phyloP scores from a whole-genome alignment of 2,797 vertebrate species.

The Silurus lanzhouensis region DNA sequence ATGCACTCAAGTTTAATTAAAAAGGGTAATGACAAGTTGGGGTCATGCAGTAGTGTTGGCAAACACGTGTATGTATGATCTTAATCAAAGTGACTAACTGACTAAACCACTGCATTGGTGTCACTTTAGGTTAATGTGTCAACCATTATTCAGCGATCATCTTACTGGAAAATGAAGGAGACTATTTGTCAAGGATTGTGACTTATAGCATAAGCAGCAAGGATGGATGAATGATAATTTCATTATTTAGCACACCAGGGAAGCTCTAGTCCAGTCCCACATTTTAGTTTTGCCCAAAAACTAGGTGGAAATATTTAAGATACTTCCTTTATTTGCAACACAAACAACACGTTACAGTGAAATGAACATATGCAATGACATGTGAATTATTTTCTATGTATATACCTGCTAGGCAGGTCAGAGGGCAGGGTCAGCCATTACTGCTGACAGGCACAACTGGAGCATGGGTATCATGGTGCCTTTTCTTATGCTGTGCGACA shows the following conservation, averaged over 20 bases:
- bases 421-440: too few species aligned
- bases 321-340: too few species aligned
- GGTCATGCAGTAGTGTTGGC: not conserved
- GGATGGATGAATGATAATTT: not conserved
- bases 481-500: not conserved
- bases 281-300: not conserved
- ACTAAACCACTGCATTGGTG: slow-evolving; percentile 24
- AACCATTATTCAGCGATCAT: slow-evolving; percentile 29
- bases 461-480: too few species aligned
- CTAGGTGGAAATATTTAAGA: not conserved
- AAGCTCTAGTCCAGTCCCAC: not conserved
- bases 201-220: slow-evolving; percentile 6
- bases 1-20: not conserved
- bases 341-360: too few species aligned
- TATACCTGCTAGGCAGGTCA: too few species aligned
- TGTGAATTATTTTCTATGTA: too few species aligned
- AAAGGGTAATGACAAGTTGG: slow-evolving; percentile 2
- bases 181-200: not conserved
- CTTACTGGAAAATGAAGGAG: slow-evolving; percentile 14
- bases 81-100: not conserved
- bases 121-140: slow-evolving; percentile 30
- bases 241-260: not conserved
- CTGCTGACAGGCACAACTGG: too few species aligned
- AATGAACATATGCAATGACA: too few species aligned
- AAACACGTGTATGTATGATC: not conserved